Percentiles rank a stretch among this genome's conserved stretches.
phyloP scores from a whole-genome alignment of 1,140 invertebrate genomes.

The Galleria mellonella region DNA sequence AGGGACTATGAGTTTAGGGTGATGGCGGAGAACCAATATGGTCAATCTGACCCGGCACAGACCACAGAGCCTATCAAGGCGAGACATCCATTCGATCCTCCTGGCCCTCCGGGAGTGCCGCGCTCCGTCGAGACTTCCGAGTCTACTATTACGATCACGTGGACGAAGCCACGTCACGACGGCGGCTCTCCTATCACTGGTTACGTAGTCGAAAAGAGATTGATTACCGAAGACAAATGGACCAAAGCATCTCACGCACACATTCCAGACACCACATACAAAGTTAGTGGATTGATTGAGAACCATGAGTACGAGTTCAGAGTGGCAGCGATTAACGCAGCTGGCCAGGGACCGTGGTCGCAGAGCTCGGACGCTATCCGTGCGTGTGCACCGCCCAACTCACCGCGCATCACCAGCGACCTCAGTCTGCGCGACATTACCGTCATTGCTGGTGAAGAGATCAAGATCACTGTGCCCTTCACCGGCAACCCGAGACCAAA shows the following conservation, averaged over 20 bases:
- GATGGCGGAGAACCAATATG: constrained; percentile 97
- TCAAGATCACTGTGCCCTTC: constrained; percentile 96
- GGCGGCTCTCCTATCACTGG: constrained; percentile 93
- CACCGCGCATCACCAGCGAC: constrained; percentile 94
- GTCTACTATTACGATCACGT: constrained; percentile 94
- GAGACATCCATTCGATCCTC: constrained; percentile 96
- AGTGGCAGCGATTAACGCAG: constrained; percentile 96
- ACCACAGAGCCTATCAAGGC: constrained; percentile 93
- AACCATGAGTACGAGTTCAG: constrained; percentile 98
- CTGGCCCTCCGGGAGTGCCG: constrained; percentile 92
- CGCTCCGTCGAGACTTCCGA: constrained; percentile 90
- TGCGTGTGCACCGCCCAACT: constrained; percentile 88
- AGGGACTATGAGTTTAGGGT: constrained; percentile 98
- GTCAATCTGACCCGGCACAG: constrained; percentile 92
- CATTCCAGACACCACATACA: constrained; percentile 87
- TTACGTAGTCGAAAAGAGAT: constrained; percentile 94
- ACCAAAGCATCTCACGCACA: constrained; percentile 89
- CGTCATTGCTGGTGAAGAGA: constrained; percentile 95
- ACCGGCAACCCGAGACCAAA: constrained; percentile 92
- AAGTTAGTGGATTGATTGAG: constrained; percentile 91
- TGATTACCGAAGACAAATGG: constrained; percentile 93
- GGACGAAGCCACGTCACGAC: constrained; percentile 95
- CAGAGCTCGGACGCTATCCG: constrained; percentile 93
- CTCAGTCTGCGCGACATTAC: constrained; percentile 95
- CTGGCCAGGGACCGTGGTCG: constrained; percentile 94